These are phyloP conservation scores for Morus bassanus DNA, from an alignment of 2,797 vertebrate species.

Conservation along the genomic window DNA sequence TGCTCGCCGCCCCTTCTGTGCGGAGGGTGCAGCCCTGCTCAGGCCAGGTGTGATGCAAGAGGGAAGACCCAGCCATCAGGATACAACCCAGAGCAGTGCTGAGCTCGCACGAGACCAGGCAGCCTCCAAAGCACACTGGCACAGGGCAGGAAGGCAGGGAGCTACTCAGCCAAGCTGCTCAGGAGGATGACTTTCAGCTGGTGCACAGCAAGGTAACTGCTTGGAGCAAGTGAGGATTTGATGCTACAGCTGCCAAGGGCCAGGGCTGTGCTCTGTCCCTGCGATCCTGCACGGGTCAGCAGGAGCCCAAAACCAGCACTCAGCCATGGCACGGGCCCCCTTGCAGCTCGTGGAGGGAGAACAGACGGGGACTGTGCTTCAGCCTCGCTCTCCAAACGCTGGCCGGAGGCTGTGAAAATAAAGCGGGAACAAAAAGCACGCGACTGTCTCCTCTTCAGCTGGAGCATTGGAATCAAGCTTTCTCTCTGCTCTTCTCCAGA, in stretches of 20 bases:
- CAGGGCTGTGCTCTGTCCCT: background rate
- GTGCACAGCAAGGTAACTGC: background rate
- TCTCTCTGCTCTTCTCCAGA: background rate
- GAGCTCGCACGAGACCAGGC: background rate
- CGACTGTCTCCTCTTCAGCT: background rate
- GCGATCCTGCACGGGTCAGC: accelerated
- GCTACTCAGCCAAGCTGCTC: background rate
- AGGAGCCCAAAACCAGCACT: background rate
- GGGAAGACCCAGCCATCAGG: background rate
- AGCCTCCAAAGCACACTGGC: background rate
- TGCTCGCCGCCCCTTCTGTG: background rate
- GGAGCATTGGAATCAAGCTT: accelerated
- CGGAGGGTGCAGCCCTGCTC: background rate
- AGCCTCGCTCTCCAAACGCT: accelerated
- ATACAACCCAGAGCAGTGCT: accelerated
- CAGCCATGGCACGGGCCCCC: accelerated
- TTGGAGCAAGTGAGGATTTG: background rate
- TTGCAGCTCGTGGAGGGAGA: background rate
- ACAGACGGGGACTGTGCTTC: background rate
- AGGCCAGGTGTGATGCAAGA: constrained; percentile 20
- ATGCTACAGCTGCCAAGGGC: background rate
- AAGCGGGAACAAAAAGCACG: background rate
- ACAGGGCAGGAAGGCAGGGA: accelerated
- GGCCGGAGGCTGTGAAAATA: background rate
- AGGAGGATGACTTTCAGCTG: background rate